Evolutionary conservation across 2,888 invertebrate genomes (phyloP).

Genomic region (Mimachlamys varia): DNA sequence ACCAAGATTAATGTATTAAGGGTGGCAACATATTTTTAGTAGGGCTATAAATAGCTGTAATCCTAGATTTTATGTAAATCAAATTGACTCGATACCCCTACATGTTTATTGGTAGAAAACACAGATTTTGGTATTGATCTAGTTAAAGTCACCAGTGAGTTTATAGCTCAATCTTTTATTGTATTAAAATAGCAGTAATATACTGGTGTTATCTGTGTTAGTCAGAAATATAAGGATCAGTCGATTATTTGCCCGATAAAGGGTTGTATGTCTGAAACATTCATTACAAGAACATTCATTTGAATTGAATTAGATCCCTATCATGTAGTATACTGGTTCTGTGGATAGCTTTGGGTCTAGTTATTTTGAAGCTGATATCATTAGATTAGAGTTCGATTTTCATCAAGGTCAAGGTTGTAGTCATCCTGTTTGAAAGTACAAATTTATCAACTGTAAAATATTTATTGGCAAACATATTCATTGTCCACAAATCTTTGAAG

Average conservation of each 20-base stretch:
- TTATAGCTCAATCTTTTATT: neutral
- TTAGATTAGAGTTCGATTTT: neutral
- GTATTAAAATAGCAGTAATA: neutral
- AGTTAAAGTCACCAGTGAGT: neutral
- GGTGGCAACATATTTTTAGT: slow-evolving; percentile 13
- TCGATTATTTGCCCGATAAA: too few species aligned
- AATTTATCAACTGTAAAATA: neutral
- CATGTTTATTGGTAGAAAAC: neutral
- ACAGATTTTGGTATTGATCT: neutral
- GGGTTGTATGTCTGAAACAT: too few species aligned
- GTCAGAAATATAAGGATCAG: too few species aligned
- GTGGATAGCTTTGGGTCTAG: too few species aligned
- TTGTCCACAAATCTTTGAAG: neutral
- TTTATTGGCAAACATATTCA: neutral
- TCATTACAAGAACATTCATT: too few species aligned
- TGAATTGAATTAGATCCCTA: too few species aligned
- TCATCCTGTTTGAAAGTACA: too few species aligned
- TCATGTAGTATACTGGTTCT: too few species aligned
- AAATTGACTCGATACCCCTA: neutral
- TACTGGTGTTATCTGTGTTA: too few species aligned
- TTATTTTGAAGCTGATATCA: neutral
- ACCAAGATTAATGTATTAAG: neutral
- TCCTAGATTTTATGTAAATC: neutral
- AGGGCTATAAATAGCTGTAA: slow-evolving; percentile 5
- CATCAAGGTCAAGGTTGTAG: neutral